Evolutionary conservation across 1,140 invertebrate genomes (phyloP).

Genomic region (Bactericera cockerelli): DNA sequence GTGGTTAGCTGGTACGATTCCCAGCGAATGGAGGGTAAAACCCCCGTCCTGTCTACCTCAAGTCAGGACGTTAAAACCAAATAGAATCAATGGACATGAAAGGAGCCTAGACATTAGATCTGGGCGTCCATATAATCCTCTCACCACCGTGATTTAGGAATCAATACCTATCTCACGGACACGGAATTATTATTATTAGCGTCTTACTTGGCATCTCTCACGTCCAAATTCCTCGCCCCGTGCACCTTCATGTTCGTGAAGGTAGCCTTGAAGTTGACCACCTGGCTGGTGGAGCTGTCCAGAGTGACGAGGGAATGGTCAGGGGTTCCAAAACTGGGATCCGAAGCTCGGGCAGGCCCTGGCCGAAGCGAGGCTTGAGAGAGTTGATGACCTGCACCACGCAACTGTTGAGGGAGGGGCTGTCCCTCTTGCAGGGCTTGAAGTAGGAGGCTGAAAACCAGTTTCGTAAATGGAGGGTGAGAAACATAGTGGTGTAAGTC

Average conservation of each 20-base stretch:
- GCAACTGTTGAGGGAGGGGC: conserved; percentile 15
- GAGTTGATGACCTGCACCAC: conserved; percentile 10
- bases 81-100: too few species aligned
- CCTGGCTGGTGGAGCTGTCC: conserved; percentile 12
- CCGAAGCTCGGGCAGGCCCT: conserved; percentile 18
- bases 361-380: conserved; percentile 10
- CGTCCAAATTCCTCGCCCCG: conserved; percentile 13
- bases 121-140: too few species aligned
- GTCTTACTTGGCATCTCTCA: conserved; percentile 14
- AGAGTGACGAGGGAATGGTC: conserved; percentile 14
- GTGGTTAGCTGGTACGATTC: too few species aligned
- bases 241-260: conserved; percentile 17
- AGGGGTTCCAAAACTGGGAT: conserved; percentile 16
- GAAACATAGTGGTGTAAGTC: too few species aligned
- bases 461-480: too few species aligned
- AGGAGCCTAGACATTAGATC: too few species aligned
- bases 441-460: conserved; percentile 20
- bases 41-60: too few species aligned
- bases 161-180: too few species aligned
- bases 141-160: too few species aligned
- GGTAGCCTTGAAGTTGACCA: conserved; percentile 15
- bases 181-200: too few species aligned
- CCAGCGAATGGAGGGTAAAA: too few species aligned
- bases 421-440: conserved; percentile 17
- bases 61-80: too few species aligned